A percentile compares a stretch with the other conserved stretches of the same genome.
These are phyloP conservation scores for Melanargia galathea DNA, from an alignment of 2,888 invertebrate genomes.

Conservation along the genomic window DNA sequence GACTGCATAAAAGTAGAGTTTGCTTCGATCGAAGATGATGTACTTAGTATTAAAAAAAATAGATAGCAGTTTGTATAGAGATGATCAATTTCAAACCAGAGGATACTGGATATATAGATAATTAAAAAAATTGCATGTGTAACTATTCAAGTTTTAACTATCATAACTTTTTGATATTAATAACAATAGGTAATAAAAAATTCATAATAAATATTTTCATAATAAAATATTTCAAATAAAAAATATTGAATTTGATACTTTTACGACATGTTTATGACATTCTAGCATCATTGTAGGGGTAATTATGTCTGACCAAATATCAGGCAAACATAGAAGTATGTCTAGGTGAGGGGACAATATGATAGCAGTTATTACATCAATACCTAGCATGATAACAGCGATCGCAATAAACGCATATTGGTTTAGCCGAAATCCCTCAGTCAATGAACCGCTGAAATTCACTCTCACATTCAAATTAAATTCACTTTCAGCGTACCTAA, in stretches of 20 bases:
- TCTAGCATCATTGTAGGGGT: slow-evolving; percentile 28
- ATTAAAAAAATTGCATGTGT: too few relatives aligned
- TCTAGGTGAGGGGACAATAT: slow-evolving; percentile 51
- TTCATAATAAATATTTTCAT: too few relatives aligned
- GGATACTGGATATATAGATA: too few relatives aligned
- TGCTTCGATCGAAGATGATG: not conserved
- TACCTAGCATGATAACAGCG: slow-evolving; percentile 71
- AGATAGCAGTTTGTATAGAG: not conserved
- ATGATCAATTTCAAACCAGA: too few relatives aligned
- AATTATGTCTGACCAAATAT: slow-evolving; percentile 47
- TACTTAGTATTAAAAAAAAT: not conserved
- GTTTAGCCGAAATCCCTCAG: slow-evolving; percentile 64
- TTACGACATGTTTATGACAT: not conserved
- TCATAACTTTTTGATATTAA: too few relatives aligned
- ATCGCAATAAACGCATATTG: slow-evolving; percentile 69
- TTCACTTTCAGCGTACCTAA: too few relatives aligned
- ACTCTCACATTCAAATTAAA: slow-evolving; percentile 4
- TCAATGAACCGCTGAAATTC: slow-evolving; percentile 47
- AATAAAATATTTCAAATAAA: too few relatives aligned
- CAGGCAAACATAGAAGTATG: slow-evolving; percentile 38
- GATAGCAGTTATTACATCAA: slow-evolving; percentile 74
- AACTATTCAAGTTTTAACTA: too few relatives aligned
- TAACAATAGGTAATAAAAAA: too few relatives aligned
- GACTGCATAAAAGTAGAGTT: not conserved
- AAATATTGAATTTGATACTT: not conserved